Evolutionary conservation across 2,888 invertebrate genomes (phyloP), one percentile per base, ranked within the genome.

Genomic region (Cerastis leucographa): DNA sequence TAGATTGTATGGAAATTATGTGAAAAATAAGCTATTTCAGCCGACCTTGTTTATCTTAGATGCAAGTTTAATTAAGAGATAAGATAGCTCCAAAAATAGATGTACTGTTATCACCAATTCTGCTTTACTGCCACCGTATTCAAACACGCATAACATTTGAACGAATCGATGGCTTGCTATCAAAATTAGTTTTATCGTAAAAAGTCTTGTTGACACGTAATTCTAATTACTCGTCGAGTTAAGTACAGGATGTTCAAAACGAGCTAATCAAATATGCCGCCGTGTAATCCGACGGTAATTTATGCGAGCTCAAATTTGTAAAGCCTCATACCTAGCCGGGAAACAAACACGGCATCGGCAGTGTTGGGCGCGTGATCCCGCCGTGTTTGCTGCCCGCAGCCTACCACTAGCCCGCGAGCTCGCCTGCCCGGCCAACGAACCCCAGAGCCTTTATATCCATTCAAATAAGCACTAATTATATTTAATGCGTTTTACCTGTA

Each of bases 401-500:
- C 85, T 83, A 17, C 29, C 71, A 59, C 59, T 25, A 29, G 22
- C 40, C 62, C 22, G 62, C 54, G 11, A 54, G 54, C 62, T 40
- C 62, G 62, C 62, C 40, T 14, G 64, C 76, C 12, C 92, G 95
- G 94, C 89, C 95, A 89, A 92, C 94, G 95, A 96, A 94, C 95
- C 91, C 88, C 84, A 78, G 81, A 85, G 84, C 90, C 87, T 93
- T 93, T 94, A 94, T 94, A 94, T 94, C 93, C 94, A 91, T 92
- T 93, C 94, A 93, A 95, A 95, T 94, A 92, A 94, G 92, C 91
- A 95, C 96, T 96, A 96, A 96, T 94, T 95, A 94, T 92, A 94
- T 94, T 93, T 94, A 94, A 95, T 95, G 94, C 95, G 95, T 94
- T 95, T 95, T 94, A 95, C 94, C 94, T 94, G 95, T 94, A 96